phyloP scores from a whole-genome alignment of 1,140 invertebrate genomes.

The Listronotus oregonensis region DNA sequence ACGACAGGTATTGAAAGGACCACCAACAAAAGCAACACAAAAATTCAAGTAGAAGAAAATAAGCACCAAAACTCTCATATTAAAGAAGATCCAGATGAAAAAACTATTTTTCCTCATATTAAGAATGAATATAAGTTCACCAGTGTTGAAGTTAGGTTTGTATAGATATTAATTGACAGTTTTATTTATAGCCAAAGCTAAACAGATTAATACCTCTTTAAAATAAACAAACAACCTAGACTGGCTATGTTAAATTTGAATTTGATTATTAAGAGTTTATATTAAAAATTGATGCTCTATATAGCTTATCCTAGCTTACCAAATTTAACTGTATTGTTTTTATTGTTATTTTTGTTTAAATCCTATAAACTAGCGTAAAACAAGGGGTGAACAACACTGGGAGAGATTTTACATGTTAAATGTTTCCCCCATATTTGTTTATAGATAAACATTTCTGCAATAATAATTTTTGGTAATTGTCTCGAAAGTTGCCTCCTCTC shows the following conservation, averaged over 20 bases:
- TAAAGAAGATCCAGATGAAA: conserved; percentile 37
- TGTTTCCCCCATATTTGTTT: too few relatives aligned
- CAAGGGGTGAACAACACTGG: too few relatives aligned
- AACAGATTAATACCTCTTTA: conserved; percentile 34
- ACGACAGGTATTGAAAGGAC: conserved; percentile 43
- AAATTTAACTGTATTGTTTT: too few relatives aligned
- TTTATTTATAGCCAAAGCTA: conserved; percentile 36
- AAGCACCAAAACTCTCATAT: conserved; percentile 33
- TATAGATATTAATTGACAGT: conserved; percentile 35
- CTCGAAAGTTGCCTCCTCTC: too few relatives aligned
- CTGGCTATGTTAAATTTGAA: conserved; percentile 11
- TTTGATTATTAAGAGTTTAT: conserved; percentile 14
- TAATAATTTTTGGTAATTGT: too few relatives aligned
- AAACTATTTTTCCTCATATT: conserved; percentile 14
- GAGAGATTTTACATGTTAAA: too few relatives aligned
- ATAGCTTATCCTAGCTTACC: too few relatives aligned
- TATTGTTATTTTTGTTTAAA: too few relatives aligned
- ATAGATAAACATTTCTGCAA: too few relatives aligned
- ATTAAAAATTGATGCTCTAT: background rate
- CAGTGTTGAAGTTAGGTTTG: conserved; percentile 39
- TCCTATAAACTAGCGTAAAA: too few relatives aligned
- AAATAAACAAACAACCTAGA: conserved; percentile 31
- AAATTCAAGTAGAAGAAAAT: conserved; percentile 32
- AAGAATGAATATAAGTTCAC: conserved; percentile 23
- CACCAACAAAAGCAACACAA: conserved; percentile 46